These are phyloP conservation scores for Dromococcyx pavoninus DNA, from an alignment of 2,797 vertebrate species.

Conservation along the genomic window DNA sequence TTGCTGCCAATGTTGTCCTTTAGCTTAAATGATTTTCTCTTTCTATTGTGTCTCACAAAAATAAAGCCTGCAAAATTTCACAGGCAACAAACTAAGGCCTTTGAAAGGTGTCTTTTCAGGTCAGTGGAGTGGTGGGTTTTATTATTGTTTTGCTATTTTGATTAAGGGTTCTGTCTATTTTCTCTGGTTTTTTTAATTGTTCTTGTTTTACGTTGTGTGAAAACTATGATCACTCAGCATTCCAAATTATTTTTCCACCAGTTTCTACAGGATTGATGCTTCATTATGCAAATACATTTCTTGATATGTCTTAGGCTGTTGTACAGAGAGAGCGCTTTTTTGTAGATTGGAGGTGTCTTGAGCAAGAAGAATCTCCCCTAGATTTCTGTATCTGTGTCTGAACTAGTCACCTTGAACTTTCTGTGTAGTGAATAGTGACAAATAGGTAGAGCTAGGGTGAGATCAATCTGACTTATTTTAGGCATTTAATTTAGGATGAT, in stretches of 20 bases:
- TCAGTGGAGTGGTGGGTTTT: neutral
- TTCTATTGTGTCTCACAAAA: neutral
- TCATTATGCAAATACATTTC: neutral
- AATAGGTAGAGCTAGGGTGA: neutral
- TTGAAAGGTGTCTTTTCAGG: neutral
- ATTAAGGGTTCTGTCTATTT: neutral
- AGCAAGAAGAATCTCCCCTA: neutral
- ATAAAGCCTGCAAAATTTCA: too few relatives aligned
- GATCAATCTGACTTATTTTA: neutral
- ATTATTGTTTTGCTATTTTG: neutral
- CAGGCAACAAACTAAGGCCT: neutral
- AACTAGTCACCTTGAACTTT: neutral
- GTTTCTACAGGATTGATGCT: neutral
- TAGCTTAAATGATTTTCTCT: neutral
- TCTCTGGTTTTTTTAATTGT: rapidly evolving
- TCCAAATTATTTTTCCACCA: neutral
- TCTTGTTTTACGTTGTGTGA: neutral
- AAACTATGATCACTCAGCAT: neutral
- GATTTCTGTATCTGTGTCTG: neutral
- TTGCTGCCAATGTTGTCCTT: neutral
- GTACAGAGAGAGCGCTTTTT: neutral
- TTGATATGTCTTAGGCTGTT: neutral
- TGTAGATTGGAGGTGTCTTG: neutral
- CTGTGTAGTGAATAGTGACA: neutral
- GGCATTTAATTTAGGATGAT: neutral